Percentiles rank a stretch among this genome's conserved stretches.
Conservation (phyloP, 2,797 vertebrate genomes). For the Thaleichthys pacificus region DNA sequence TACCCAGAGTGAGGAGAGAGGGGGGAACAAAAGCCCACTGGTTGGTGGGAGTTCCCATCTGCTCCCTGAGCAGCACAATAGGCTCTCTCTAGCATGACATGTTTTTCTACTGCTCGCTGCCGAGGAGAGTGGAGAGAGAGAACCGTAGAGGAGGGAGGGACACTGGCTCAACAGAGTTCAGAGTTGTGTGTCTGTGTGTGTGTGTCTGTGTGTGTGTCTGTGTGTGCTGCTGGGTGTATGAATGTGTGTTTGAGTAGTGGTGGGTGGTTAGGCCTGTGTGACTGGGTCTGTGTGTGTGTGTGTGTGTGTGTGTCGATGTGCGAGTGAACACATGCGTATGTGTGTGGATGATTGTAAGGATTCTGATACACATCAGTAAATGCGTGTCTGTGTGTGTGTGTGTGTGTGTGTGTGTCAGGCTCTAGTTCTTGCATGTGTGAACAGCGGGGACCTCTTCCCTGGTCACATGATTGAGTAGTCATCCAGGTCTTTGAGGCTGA, state of each 20-base stretch:
- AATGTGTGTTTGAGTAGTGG: background rate
- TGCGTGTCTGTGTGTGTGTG: conserved; percentile 13
- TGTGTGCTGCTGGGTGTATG: conserved; percentile 16
- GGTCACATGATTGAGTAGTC: conserved; percentile 57
- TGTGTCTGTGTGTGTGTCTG: conserved; percentile 4
- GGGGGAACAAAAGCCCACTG: conserved; percentile 40
- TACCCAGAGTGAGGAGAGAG: conserved; percentile 1
- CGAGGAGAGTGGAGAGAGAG: conserved; percentile 26
- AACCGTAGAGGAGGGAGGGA: background rate
- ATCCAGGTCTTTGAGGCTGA: conserved; percentile 44
- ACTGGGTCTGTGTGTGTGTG: conserved; percentile 4
- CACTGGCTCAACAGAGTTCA: conserved; percentile 1
- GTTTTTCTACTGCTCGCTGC: conserved; percentile 54
- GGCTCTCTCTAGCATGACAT: conserved; percentile 60
- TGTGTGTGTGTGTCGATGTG: background rate
- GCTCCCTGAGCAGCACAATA: conserved; percentile 55
- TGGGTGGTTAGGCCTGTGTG: too few relatives aligned
- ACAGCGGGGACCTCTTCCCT: conserved; percentile 1
- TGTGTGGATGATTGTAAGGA: background rate
- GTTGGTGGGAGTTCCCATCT: conserved; percentile 61
- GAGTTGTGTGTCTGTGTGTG: conserved; percentile 12
- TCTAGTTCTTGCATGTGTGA: conserved; percentile 11
- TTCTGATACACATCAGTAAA: conserved; percentile 4
- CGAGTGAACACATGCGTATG: background rate
- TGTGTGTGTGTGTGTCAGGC: conserved; percentile 7